Conservation (phyloP, 2,888 invertebrate genomes). For the Cheilosia scutellata region DNA sequence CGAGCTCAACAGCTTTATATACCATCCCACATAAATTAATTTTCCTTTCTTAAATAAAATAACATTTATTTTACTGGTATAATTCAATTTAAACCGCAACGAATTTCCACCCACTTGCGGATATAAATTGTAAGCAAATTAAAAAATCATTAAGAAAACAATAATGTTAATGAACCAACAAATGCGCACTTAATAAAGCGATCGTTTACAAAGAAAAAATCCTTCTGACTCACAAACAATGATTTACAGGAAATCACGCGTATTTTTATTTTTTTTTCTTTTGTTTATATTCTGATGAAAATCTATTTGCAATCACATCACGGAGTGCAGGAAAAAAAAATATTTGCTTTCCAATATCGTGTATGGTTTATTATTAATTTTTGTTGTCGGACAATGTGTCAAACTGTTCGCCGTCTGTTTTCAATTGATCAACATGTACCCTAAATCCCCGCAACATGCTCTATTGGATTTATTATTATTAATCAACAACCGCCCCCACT, state of each 20-base stretch:
- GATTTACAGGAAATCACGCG: slow-evolving; percentile 5
- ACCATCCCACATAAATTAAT: neutral
- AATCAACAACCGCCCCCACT: slow-evolving; percentile 37
- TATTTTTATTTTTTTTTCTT: slow-evolving; percentile 30
- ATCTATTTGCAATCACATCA: slow-evolving; percentile 6
- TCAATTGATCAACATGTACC: slow-evolving; percentile 25
- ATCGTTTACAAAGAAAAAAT: slow-evolving; percentile 18
- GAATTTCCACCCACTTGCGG: slow-evolving; percentile 10
- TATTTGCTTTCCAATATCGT: slow-evolving; percentile 48
- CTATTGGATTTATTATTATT: neutral
- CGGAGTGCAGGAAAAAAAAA: neutral
- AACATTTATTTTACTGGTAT: neutral
- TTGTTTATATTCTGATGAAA: slow-evolving; percentile 14
- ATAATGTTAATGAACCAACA: slow-evolving; percentile 48
- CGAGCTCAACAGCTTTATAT: slow-evolving; percentile 10
- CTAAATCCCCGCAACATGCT: neutral
- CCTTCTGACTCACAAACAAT: slow-evolving; percentile 14
- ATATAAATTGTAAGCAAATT: slow-evolving; percentile 40
- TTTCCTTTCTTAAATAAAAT: neutral
- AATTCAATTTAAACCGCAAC: slow-evolving; percentile 2
- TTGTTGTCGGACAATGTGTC: slow-evolving; percentile 49
- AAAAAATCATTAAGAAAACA: slow-evolving; percentile 16
- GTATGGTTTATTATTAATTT: slow-evolving; percentile 43
- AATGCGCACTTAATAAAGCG: slow-evolving; percentile 32
- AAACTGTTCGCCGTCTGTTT: slow-evolving; percentile 35